Evolutionary conservation across 2,888 invertebrate genomes (phyloP).

Genomic region (Teinopalpus imperialis): DNA sequence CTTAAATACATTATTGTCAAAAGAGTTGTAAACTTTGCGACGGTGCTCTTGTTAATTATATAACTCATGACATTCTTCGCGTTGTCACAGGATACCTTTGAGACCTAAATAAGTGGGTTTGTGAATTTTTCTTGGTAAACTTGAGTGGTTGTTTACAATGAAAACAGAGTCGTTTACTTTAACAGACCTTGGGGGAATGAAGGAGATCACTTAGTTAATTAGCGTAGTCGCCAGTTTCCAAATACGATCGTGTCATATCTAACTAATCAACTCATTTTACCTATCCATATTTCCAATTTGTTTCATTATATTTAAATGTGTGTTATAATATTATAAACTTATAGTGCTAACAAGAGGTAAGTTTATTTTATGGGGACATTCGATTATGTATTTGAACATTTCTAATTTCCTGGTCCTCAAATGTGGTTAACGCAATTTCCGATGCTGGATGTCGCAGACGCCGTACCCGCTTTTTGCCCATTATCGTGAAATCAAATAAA

Average conservation of each 20-base stretch:
- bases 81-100: slow-evolving; percentile 61
- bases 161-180: slow-evolving; percentile 75
- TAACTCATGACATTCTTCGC: slow-evolving; percentile 29
- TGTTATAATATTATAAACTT: slow-evolving; percentile 20
- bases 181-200: slow-evolving; percentile 39
- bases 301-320: too few relatives aligned
- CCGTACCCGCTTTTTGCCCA: slow-evolving; percentile 50
- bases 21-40: slow-evolving; percentile 4
- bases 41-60: slow-evolving; percentile 14
- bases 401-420: slow-evolving; percentile 80
- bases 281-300: too few relatives aligned
- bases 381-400: slow-evolving; percentile 78
- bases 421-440: slow-evolving; percentile 81
- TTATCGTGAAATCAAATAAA: slow-evolving; percentile 74
- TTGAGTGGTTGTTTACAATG: slow-evolving; percentile 74
- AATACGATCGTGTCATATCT: too few relatives aligned
- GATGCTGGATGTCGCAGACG: slow-evolving; percentile 58
- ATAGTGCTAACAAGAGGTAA: slow-evolving; percentile 49
- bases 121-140: slow-evolving; percentile 73
- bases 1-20: not conserved
- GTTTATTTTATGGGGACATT: slow-evolving; percentile 70
- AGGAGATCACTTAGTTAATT: slow-evolving; percentile 71
- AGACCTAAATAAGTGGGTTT: slow-evolving; percentile 73
- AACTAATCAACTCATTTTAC: too few relatives aligned
- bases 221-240: slow-evolving; percentile 45